Base-by-base conservation (phyloP, 2,113 vertebrate genomes). In the Odocoileus virginianus region DNA sequence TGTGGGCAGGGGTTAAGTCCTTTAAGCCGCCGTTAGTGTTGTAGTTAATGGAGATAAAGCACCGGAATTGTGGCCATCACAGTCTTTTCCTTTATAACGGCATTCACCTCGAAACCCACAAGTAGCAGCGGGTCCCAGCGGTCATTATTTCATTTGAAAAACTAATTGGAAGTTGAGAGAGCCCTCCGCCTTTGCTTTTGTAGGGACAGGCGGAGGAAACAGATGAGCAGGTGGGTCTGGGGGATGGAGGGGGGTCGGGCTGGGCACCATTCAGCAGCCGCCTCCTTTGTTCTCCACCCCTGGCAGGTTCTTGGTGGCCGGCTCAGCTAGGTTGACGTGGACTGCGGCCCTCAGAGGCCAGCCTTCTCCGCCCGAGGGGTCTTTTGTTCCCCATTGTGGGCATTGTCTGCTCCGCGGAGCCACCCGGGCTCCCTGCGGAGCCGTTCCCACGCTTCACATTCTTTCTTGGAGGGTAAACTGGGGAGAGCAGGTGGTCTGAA, bases 131-230 rank as follows among this genome's bases (percentile, higher is more conserved):
- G 74, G 92, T 52, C 88, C 50, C 84, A 52, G 58, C 7, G 6
- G 71, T 40, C 47, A 47, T 92, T 90, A 79, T 82, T 97, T 97
- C 87, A 92, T 90, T 86, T 96, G 97, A 96, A 98, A 96, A 97
- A 79, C 89, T 86, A 95, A 98, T 81, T 97, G 88, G 86, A 97
- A 88, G 67, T 91, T 76, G 84, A 94, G 36, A 64, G 92, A 74
- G 40, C 60, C 36, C 79, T 57, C 47, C 0, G 36, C 11, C 84
- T 97, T 91, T 95, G 94, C 81, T 89, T 92, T 88, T 96, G 90
- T 94, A 0, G 0, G 30, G 64, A 52, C 58, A 50, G 57, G 87
- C 55, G 1, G 83, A 85, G 85, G 91, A 88, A 79, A 84, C 60
- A 86, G 88, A 55, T 90, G 94, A 94, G 85, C 94, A 95, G 94